These are phyloP conservation scores for Zaprionus ghesquierei DNA, from an alignment of 1,140 invertebrate species.

Conservation along the genomic window DNA sequence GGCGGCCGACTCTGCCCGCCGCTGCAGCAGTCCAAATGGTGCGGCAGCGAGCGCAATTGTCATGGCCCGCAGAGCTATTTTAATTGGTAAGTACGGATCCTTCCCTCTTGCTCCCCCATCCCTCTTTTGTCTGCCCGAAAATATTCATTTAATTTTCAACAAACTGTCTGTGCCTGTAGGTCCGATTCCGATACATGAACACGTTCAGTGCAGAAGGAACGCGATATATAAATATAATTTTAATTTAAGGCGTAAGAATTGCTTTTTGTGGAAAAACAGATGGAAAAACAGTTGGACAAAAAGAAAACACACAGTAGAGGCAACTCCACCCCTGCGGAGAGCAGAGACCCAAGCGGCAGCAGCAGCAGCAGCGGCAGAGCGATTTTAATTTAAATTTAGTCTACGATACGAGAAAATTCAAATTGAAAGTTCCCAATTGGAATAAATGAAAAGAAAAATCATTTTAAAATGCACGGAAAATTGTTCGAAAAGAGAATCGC, in stretches of 20 bases:
- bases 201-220: constrained; percentile 16
- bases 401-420: constrained; percentile 57
- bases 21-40: constrained; percentile 92
- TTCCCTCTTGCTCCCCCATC: neutral
- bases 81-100: constrained; percentile 71
- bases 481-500: constrained; percentile 45
- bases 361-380: constrained; percentile 25
- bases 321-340: constrained; percentile 1
- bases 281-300: constrained; percentile 24
- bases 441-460: too few relatives aligned
- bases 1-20: constrained; percentile 91
- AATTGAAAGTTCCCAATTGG: constrained; percentile 17
- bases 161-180: constrained; percentile 46
- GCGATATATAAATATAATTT: constrained; percentile 77
- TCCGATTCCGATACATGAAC: constrained; percentile 80
- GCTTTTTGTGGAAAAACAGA: constrained; percentile 57
- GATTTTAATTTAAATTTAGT: constrained; percentile 78
- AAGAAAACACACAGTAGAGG: constrained; percentile 30
- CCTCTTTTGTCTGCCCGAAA: neutral
- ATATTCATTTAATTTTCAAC: constrained; percentile 38
- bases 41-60: constrained; percentile 89
- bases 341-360: constrained; percentile 2
- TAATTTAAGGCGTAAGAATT: constrained; percentile 81
- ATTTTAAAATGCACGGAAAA: constrained; percentile 54
- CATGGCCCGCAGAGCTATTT: constrained; percentile 83